phyloP scores from a whole-genome alignment of 1,140 invertebrate species.

The Limonius californicus region DNA sequence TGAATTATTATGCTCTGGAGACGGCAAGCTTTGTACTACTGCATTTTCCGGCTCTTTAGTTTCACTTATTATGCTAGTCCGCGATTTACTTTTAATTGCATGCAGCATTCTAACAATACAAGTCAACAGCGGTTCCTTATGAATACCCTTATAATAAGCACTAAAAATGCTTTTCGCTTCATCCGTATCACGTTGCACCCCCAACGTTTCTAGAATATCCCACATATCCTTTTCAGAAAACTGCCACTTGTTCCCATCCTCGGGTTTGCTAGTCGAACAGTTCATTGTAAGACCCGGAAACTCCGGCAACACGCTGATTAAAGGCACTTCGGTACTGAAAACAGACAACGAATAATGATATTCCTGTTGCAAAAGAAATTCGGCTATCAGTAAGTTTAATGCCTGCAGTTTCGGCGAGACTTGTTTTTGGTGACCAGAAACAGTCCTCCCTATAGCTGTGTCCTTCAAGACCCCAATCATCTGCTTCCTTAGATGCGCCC shows the following conservation, averaged over 20 bases:
- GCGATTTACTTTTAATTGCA: background rate
- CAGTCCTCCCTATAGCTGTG: slow-evolving; percentile 39
- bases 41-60: background rate
- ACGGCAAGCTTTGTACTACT: background rate
- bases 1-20: background rate
- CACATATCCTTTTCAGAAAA: slow-evolving; percentile 50
- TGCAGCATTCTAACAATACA: slow-evolving; percentile 3
- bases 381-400: slow-evolving; percentile 54
- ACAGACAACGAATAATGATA: slow-evolving; percentile 56
- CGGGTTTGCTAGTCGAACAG: background rate
- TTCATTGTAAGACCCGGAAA: background rate
- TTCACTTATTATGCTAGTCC: no score
- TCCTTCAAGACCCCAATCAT: slow-evolving; percentile 53
- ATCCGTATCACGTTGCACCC: slow-evolving; percentile 25
- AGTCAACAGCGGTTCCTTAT: slow-evolving; percentile 19
- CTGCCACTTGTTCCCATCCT: slow-evolving; percentile 28
- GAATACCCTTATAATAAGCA: slow-evolving; percentile 15
- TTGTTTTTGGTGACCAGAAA: slow-evolving; percentile 24
- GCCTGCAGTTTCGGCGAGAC: slow-evolving; percentile 52
- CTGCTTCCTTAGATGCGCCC: slow-evolving; percentile 52
- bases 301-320: slow-evolving; percentile 40
- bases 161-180: slow-evolving; percentile 19
- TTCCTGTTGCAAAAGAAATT: slow-evolving; percentile 54
- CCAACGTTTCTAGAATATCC: slow-evolving; percentile 51
- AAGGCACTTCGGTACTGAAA: slow-evolving; percentile 54